These are phyloP conservation scores for Ctenodactylus gundi DNA, from an alignment of 2,113 vertebrate species.

Conservation along the genomic window DNA sequence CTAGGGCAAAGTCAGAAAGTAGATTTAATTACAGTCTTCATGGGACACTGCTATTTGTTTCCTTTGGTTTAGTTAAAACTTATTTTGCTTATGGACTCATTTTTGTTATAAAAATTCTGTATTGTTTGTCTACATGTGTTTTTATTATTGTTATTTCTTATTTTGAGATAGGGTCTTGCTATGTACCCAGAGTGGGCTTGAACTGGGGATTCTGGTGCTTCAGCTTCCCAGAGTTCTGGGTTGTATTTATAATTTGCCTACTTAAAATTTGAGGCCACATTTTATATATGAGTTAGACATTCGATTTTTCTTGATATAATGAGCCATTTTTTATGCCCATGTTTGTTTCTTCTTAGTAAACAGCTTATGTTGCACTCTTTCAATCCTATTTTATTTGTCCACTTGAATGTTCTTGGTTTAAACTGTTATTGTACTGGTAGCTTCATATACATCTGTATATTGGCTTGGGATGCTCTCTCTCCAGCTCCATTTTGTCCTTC, in stretches of 20 bases:
- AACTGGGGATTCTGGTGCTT: not conserved
- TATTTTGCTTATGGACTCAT: not conserved
- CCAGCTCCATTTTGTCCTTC: not conserved
- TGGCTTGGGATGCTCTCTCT: not conserved
- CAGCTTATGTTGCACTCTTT: too few species aligned
- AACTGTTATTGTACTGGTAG: not conserved
- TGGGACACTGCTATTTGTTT: not conserved
- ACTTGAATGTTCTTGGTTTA: not conserved
- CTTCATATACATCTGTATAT: not conserved
- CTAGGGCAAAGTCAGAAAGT: not conserved
- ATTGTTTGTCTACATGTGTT: not conserved
- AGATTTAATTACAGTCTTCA: not conserved
- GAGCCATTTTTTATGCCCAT: too few species aligned
- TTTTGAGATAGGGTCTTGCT: not conserved
- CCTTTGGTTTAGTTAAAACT: not conserved
- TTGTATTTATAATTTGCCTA: not conserved
- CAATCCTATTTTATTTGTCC: not conserved
- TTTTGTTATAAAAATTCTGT: not conserved
- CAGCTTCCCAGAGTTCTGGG: not conserved
- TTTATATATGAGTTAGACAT: too few species aligned
- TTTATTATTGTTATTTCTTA: not conserved
- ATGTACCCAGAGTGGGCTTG: not conserved
- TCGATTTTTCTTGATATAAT: not conserved
- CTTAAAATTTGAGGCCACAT: too few species aligned
- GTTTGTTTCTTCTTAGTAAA: too few species aligned